Percentiles rank a stretch among this genome's conserved stretches.
Conservation (phyloP, 2,888 invertebrate species). For the Eutolmus rufibarbis region DNA sequence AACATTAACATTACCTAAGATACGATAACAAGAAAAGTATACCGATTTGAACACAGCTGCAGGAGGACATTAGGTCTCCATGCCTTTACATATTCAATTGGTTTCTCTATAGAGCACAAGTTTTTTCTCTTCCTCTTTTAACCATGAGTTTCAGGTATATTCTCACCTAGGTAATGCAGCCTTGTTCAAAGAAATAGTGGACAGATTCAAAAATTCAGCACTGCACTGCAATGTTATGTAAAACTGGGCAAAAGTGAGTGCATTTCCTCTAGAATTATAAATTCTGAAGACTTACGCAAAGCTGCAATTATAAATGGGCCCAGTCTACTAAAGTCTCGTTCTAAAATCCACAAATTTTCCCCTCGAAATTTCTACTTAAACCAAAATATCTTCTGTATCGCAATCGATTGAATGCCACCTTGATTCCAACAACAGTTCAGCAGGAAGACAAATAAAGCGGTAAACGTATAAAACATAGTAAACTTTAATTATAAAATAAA, state of each 20-base stretch:
- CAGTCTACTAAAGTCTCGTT: too few species aligned
- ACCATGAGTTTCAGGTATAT: not conserved
- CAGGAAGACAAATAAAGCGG: not conserved
- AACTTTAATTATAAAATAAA: slow-evolving; percentile 40
- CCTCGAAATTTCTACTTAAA: not conserved
- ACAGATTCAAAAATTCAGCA: not conserved
- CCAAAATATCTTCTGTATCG: not conserved
- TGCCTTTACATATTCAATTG: not conserved
- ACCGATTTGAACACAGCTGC: not conserved
- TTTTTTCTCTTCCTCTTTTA: not conserved
- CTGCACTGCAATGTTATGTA: not conserved
- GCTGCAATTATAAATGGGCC: too few species aligned
- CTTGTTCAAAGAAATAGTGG: not conserved
- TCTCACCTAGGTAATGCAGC: not conserved
- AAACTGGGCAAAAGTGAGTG: too few species aligned
- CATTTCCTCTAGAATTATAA: too few species aligned
- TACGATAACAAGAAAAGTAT: not conserved
- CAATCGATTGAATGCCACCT: not conserved
- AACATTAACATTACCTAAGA: not conserved
- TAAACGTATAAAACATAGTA: slow-evolving; percentile 30
- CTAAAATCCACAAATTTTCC: not conserved
- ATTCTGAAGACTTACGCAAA: too few species aligned
- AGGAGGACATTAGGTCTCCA: not conserved
- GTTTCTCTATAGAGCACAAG: not conserved
- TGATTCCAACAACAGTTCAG: not conserved